Percentiles rank a stretch among this genome's conserved stretches.
Conservation (phyloP, 2,797 vertebrate species). For the Gymnothorax reevesii region DNA sequence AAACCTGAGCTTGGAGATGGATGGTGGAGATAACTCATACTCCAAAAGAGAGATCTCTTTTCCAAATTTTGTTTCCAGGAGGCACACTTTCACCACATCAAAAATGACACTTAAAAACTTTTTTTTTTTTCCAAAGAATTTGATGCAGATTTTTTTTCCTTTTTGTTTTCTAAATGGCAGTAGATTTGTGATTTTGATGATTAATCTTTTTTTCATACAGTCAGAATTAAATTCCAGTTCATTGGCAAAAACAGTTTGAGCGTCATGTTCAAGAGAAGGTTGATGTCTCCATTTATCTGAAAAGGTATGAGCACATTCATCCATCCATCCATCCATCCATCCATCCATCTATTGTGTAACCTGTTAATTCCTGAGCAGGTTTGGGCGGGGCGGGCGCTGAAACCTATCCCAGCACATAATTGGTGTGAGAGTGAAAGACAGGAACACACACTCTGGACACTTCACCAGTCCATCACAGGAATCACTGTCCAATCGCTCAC, state of each 20-base stretch:
- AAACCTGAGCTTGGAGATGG: not conserved
- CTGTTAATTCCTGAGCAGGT: no score
- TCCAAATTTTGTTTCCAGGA: not conserved
- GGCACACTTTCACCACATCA: no score
- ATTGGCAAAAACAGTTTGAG: not conserved
- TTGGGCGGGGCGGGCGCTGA: no score
- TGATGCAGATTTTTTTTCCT: not conserved
- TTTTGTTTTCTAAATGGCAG: not conserved
- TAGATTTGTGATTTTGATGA: not conserved
- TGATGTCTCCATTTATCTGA: not conserved
- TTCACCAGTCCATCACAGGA: no score
- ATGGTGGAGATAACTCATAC: not conserved
- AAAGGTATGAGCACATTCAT: not conserved
- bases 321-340: no score
- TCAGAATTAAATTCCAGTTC: not conserved
- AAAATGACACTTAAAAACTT: not conserved
- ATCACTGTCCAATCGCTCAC: no score
- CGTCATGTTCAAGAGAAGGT: not conserved
- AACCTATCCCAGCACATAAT: no score
- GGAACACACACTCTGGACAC: no score
- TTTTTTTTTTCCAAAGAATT: not conserved
- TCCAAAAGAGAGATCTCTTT: not conserved
- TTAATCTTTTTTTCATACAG: not conserved
- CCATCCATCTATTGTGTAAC: no score
- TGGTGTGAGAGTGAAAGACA: no score